Conservation (phyloP, 2,113 vertebrate genomes). For the Erpornis zantholeuca region DNA sequence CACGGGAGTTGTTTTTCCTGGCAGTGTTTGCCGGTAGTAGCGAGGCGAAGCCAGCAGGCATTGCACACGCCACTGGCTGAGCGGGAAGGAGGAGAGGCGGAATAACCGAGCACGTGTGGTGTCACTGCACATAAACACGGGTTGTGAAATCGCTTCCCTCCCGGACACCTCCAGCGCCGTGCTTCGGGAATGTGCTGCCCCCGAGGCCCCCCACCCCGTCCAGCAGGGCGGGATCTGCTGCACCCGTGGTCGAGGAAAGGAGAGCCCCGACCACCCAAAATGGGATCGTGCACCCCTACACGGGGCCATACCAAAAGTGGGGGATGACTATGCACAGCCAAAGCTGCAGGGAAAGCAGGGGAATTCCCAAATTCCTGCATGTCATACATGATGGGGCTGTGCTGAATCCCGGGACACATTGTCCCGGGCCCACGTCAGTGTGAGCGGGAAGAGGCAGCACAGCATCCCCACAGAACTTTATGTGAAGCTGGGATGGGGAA, state of each 20-base stretch:
- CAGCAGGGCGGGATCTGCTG: fast-evolving
- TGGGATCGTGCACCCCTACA: fast-evolving
- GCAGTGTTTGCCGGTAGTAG: neutral
- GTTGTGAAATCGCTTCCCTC: neutral
- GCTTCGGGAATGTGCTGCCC: neutral
- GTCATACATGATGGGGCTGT: neutral
- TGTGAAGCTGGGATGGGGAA: neutral
- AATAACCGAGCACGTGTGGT: neutral
- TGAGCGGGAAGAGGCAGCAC: neutral
- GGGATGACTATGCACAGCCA: neutral
- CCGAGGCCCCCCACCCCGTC: fast-evolving
- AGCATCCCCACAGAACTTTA: fast-evolving
- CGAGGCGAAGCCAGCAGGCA: neutral
- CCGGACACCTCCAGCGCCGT: fast-evolving
- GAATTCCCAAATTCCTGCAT: neutral
- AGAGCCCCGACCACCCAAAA: neutral
- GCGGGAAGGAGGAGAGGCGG: neutral
- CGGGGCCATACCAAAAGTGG: fast-evolving
- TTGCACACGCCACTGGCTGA: neutral
- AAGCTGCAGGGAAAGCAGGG: neutral
- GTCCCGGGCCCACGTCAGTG: fast-evolving
- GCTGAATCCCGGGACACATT: fast-evolving
- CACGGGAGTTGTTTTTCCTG: neutral
- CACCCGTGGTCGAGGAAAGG: neutral
- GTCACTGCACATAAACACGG: neutral